Evolutionary conservation across 2,113 vertebrate species (phyloP).

Genomic region (Actenoides lindsayi): DNA sequence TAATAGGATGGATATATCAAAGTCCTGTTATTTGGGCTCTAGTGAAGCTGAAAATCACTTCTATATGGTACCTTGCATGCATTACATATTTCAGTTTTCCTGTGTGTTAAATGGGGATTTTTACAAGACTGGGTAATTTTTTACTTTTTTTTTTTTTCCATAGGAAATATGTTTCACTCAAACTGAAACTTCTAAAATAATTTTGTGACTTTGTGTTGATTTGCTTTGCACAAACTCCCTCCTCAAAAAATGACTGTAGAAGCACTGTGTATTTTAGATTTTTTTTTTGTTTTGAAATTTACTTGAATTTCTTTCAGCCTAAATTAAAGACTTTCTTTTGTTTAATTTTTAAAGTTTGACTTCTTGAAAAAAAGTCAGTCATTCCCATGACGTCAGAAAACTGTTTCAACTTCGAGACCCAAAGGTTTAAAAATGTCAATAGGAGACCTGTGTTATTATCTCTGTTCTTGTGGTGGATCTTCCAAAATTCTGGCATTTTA

Average conservation of each 20-base stretch:
- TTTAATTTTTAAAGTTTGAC: background rate
- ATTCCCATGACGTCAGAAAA: background rate
- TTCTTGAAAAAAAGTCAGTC: background rate
- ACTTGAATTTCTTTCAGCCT: background rate
- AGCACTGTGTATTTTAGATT: accelerated
- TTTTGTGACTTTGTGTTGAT: background rate
- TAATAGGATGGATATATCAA: background rate
- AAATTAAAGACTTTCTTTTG: background rate
- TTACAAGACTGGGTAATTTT: background rate
- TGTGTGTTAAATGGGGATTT: background rate
- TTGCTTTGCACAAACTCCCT: background rate
- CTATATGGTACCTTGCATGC: background rate
- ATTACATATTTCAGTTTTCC: background rate
- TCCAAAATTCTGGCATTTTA: background rate
- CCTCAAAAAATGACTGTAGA: background rate
- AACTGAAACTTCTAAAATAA: background rate
- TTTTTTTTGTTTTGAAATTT: background rate
- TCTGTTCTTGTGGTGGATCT: background rate
- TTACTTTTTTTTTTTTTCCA: background rate
- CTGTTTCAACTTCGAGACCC: background rate
- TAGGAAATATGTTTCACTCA: background rate
- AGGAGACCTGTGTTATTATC: background rate
- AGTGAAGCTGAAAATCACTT: background rate
- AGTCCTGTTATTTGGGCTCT: background rate
- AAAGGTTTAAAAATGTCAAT: background rate